A percentile compares a stretch with the other conserved stretches of the same genome.
phyloP scores from a whole-genome alignment of 2,113 vertebrate genomes.

The Alaudala cheleensis region DNA sequence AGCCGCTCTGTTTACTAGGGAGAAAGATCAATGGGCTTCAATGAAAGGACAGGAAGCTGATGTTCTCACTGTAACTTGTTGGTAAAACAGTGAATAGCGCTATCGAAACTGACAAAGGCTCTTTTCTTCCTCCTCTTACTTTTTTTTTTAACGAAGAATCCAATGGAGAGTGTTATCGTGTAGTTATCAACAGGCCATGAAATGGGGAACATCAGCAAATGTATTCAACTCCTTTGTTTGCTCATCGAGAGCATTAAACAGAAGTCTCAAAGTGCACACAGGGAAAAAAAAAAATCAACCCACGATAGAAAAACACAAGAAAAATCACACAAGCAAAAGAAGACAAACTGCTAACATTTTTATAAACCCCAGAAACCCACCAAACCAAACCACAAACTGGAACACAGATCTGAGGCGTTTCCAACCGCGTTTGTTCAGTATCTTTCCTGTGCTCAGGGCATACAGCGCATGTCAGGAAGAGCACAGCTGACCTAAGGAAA shows the following conservation, averaged over 20 bases:
- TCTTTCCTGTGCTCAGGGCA: neutral
- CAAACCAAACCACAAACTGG: neutral
- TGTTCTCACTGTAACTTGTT: conserved; percentile 68
- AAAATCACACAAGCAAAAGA: neutral
- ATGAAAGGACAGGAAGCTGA: conserved; percentile 75
- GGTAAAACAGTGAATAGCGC: conserved; percentile 57
- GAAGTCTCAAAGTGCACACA: neutral
- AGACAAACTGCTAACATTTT: neutral
- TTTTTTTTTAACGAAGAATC: conserved; percentile 45
- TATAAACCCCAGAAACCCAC: rapidly evolving
- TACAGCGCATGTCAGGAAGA: neutral
- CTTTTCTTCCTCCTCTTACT: neutral
- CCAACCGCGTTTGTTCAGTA: neutral
- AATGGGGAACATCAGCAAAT: conserved; percentile 54
- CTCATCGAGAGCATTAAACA: conserved; percentile 2
- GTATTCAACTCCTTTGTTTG: conserved; percentile 47
- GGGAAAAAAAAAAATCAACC: neutral
- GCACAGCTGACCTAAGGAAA: rapidly evolving
- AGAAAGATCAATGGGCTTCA: conserved; percentile 68
- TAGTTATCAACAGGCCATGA: conserved; percentile 60
- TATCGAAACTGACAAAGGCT: conserved; percentile 54
- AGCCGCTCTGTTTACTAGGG: conserved; percentile 58
- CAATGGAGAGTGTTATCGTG: conserved; percentile 38
- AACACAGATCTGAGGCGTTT: neutral
- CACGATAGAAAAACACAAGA: neutral